Percentiles rank a stretch among this genome's conserved stretches.
These are phyloP conservation scores for Austrolebias charrua DNA, from an alignment of 2,797 vertebrate species.

Conservation along the genomic window DNA sequence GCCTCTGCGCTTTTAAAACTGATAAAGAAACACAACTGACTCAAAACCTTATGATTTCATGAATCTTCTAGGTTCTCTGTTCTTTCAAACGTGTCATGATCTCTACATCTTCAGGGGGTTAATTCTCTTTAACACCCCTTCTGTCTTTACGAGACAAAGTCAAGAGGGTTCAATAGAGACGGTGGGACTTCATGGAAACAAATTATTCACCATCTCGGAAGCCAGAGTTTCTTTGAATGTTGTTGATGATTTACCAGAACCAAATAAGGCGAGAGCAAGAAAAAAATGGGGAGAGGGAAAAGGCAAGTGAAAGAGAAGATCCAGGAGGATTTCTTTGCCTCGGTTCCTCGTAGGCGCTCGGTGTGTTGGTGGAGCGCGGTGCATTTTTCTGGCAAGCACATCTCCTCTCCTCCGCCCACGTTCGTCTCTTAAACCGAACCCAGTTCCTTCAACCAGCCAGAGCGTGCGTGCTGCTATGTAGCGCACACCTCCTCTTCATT, in stretches of 20 bases:
- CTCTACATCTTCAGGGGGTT: slow-evolving; percentile 18
- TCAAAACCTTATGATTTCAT: slow-evolving; percentile 35
- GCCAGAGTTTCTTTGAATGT: slow-evolving; percentile 60
- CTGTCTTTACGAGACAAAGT: slow-evolving; percentile 46
- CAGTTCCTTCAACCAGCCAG: slow-evolving; percentile 62
- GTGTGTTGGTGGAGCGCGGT: slow-evolving; percentile 68
- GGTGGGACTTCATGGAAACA: slow-evolving; percentile 58
- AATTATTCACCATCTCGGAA: slow-evolving; percentile 54
- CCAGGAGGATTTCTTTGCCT: slow-evolving; percentile 66
- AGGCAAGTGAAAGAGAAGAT: slow-evolving; percentile 55
- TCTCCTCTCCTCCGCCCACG: slow-evolving; percentile 69
- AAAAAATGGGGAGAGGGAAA: slow-evolving; percentile 9
- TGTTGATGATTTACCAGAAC: slow-evolving; percentile 71
- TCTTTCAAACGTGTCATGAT: slow-evolving; percentile 19
- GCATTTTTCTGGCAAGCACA: slow-evolving; percentile 62
- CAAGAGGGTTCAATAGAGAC: slow-evolving; percentile 60
- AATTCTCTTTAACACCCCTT: slow-evolving; percentile 42
- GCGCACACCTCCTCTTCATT: slow-evolving; percentile 71
- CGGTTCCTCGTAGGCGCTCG: slow-evolving; percentile 48
- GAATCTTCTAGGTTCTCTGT: slow-evolving; percentile 19
- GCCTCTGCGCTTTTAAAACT: slow-evolving; percentile 12
- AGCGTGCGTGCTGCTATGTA: slow-evolving; percentile 44
- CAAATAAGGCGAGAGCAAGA: slow-evolving; percentile 54
- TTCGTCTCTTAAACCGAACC: slow-evolving; percentile 54
- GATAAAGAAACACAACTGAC: slow-evolving; percentile 20